A percentile compares a stretch with the other conserved stretches of the same genome.
Evolutionary conservation across 2,797 vertebrate genomes (phyloP).

Genomic region (Platyrinchus mystaceus): DNA sequence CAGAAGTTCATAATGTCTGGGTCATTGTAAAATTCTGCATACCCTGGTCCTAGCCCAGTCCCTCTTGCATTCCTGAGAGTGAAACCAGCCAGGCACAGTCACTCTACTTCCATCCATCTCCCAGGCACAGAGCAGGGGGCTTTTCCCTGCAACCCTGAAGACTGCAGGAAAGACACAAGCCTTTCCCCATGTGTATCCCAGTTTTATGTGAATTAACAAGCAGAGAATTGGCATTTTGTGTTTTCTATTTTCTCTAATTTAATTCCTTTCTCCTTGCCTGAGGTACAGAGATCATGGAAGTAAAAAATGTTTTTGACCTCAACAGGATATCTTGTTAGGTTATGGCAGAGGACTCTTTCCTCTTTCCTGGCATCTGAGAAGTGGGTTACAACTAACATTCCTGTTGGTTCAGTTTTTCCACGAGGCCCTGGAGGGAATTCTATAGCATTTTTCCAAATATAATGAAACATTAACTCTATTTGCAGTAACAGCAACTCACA

Average conservation of each 20-base stretch:
- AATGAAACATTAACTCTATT: background rate
- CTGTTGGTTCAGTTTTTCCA: background rate
- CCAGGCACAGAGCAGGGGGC: background rate
- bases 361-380: background rate
- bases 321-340: background rate
- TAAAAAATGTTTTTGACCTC: background rate
- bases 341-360: background rate
- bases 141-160: background rate
- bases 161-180: background rate
- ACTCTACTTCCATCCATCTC: background rate
- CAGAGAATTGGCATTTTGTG: background rate
- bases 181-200: background rate
- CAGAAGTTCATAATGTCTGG: constrained; percentile 21
- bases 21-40: background rate
- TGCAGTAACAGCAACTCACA: background rate
- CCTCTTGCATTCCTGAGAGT: background rate
- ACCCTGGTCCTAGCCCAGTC: background rate
- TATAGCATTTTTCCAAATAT: background rate
- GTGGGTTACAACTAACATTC: background rate
- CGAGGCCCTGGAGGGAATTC: background rate
- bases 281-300: background rate
- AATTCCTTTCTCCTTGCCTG: background rate
- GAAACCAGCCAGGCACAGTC: fast-evolving
- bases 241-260: background rate
- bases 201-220: background rate